Evolutionary conservation across 2,797 vertebrate species (phyloP), one percentile per base, ranked within the genome.

Genomic region (Acrossocheilus fasciatus): DNA sequence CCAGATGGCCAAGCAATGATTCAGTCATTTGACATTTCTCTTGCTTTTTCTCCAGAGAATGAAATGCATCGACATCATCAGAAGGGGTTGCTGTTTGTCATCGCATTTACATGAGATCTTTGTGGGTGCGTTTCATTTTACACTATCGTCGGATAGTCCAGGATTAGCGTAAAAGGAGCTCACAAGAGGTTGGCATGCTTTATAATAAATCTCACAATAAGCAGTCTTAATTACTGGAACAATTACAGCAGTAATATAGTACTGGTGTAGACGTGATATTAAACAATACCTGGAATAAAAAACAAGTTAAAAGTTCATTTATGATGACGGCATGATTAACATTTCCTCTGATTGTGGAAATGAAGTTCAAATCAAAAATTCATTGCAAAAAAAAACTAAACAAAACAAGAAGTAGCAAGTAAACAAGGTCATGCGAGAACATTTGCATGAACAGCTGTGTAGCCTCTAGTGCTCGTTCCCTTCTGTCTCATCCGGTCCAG

Each of bases 11-110:
- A 77, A 76, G 83, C 82, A 92, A 91, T 95, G 95, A 96, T 91
- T 96, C 94, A 95, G 91, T 91, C 69, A 88, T 91, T 86, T 96
- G 95, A 95, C 94, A 96, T 96, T 96, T 95, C 91, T 84, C 79
- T 92, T 92, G 91, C 92, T 91, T 94, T 94, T 95, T 93, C 86
- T 90, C 87, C 70, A 85, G 87, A 87, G 86, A 88, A 78, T 81
- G 75, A 84, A 87, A 85, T 82, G 47, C 43, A 80, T 74, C 39
- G 41, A 68, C 66, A 83, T 78, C 86, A 85, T 64, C 88, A 62
- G 81, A 52, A 76, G 59, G 70, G 68, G 82, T 66, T 62, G 81
- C 74, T 80, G 68, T 50, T 69, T 81, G 69, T 54, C 20, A 36
- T 77, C 1, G 47, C 26, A 12, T 83, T 23, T 50, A 39, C 54